Evolutionary conservation across 2,888 invertebrate species (phyloP), one percentile per base, ranked within the genome.

Genomic region (Eulithis prunata): DNA sequence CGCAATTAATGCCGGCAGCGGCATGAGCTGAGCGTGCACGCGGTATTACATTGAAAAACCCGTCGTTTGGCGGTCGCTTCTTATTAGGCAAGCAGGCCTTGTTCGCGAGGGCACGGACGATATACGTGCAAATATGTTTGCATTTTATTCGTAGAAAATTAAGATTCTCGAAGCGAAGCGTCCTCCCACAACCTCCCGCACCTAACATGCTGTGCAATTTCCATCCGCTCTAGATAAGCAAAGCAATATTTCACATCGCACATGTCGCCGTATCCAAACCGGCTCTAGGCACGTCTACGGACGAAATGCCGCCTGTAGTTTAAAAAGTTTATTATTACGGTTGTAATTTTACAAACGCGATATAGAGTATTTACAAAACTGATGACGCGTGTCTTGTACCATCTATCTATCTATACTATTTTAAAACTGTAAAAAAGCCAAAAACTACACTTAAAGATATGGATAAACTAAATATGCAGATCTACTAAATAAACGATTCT

Each of bases 91-190:
- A 53, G 21, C 36, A 45, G 47, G 21, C 21, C 38, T 54, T 38
- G 14, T 49, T 41, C 52, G 52, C 57, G 55, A 62, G 64, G 58
- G 58, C 57, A 58, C 56, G 69, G 67, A 60, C 65, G 59, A 62
- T 57, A 41, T 10, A 67, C 68, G 68, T 70, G 72, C 73, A 74
- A 75, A 75, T 75, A 71, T 81, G 82, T 84, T 87, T 85, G 81
- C 81, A 85, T 87, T 83, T 85, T 86, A 87, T 85, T 85, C 75
- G 79, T 77, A 74, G 78, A 78, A 85, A 87, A 85, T 87, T 85
- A 87, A 85, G 84, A 85, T 85, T 83, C 81, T 78, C 75, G 69
- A 73, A 76, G 78, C 75, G 67, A 66, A 54, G 66, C 76, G 60
- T 69, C 64, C 69, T 62, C 62, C 70, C 58, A 63, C 68, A 62